These are phyloP conservation scores for Syrmaticus mikado DNA, from an alignment of 2,113 vertebrate genomes.

Conservation along the genomic window DNA sequence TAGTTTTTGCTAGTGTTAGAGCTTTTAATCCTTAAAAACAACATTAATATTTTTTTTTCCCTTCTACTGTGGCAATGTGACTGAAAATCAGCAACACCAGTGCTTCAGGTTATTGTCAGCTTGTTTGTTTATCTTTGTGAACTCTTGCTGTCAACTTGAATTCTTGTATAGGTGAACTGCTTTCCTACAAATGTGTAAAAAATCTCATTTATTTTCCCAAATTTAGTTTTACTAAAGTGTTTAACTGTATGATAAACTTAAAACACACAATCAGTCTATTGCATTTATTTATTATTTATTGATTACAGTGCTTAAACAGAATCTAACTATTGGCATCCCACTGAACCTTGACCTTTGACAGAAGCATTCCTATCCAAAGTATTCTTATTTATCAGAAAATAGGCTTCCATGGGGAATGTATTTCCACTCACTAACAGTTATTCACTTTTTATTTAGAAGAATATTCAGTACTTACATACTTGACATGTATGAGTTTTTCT, in stretches of 20 bases:
- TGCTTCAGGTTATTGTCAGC: slow-evolving; percentile 61
- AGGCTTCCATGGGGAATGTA: not conserved
- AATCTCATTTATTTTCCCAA: slow-evolving; percentile 51
- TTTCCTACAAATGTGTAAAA: slow-evolving; percentile 40
- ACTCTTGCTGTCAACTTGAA: slow-evolving; percentile 45
- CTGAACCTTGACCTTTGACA: not conserved
- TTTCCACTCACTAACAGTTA: not conserved
- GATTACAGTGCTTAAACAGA: slow-evolving; percentile 38
- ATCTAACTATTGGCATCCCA: not conserved
- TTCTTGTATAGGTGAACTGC: slow-evolving; percentile 48
- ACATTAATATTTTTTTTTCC: not conserved
- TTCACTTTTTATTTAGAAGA: not conserved
- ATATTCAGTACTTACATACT: accelerated
- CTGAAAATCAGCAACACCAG: slow-evolving; percentile 44
- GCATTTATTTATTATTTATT: slow-evolving; percentile 51
- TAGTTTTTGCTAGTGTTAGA: not conserved
- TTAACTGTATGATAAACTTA: slow-evolving; percentile 15
- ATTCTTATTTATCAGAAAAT: not conserved
- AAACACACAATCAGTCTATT: not conserved
- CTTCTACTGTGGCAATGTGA: not conserved
- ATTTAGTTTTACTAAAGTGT: slow-evolving; percentile 18
- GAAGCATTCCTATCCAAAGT: not conserved
- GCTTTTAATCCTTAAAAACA: not conserved
- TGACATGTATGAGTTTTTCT: not conserved
- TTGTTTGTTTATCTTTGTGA: slow-evolving; percentile 53